Base-by-base conservation (phyloP, 2,797 vertebrate genomes). In the Percopsis omiscomaycus region DNA sequence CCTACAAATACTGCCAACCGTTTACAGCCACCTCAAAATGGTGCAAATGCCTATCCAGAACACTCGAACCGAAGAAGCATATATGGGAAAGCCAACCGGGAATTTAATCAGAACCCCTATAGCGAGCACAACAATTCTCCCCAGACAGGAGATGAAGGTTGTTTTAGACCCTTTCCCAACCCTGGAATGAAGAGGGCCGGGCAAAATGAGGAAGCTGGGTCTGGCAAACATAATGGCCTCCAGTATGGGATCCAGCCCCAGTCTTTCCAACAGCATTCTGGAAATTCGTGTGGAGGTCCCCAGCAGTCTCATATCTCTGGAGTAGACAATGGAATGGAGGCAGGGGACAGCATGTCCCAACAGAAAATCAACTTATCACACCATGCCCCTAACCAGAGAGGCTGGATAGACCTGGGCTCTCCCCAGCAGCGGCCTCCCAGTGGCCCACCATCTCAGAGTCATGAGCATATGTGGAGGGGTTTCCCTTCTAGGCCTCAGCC, bases 361-460 rank as follows among this genome's bases (percentile, higher is more conserved):
- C 86, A 86, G 65, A 89, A 86, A 78, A 55, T 72, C 48, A 92
- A 81, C 44, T 76, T 78, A 52, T 70, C 78, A 45, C 68, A 77
- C 80, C 69, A 78, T 0, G 82, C 71, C 66, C 57, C 81, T 30
- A 69, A 87, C 56, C 93, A 93, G 74, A 83, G 90, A 60, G 88
- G 85, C 49, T 98, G 95, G 95, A 93, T 92, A 69, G 92, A 95
- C 77, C 73, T 92, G 68, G 93, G 93, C 81, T 85, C 92, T 62
- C 81, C 90, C 67, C 73, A 84, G 55, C 85, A 32, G 67, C 81
- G 89, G 49, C 70, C 76, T 64, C 83, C 90, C 46, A 83, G 64
- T 71, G 69, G 62, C 46, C 55, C 46, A 9, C 66, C 79, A 67
- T 68, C 85, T 70, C 79, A 86, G 73, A 73, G 69, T 68, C 85